Conservation (phyloP, 2,113 vertebrate species). For the Amblyornis subalaris region DNA sequence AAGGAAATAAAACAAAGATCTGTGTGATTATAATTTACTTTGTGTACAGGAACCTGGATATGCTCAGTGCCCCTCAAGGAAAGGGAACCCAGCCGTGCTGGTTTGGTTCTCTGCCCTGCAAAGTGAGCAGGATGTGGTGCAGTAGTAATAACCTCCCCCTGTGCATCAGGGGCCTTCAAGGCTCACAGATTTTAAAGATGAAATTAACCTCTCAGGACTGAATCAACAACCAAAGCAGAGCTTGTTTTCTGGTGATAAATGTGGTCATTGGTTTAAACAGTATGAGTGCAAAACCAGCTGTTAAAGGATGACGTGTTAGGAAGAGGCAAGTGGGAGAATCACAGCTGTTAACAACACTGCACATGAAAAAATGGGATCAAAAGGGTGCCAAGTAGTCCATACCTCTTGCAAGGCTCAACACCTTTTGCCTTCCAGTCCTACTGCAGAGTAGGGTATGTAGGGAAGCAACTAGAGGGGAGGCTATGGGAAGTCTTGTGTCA, state of each 20-base stretch:
- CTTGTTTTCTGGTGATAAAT: neutral
- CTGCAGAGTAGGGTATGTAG: neutral
- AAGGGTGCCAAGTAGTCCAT: neutral
- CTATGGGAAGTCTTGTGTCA: neutral
- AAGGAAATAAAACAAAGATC: neutral
- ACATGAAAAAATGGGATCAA: neutral
- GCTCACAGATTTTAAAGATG: neutral
- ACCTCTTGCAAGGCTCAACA: neutral
- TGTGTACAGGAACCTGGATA: neutral
- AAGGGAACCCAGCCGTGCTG: neutral
- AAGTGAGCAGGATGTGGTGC: neutral
- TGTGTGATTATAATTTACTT: neutral
- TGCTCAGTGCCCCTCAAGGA: accelerated
- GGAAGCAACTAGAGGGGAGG: neutral
- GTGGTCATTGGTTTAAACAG: neutral
- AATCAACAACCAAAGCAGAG: neutral
- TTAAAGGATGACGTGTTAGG: neutral
- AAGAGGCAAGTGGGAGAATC: neutral
- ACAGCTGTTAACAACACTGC: neutral
- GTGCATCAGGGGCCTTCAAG: neutral
- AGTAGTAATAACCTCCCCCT: neutral
- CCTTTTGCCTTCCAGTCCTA: neutral
- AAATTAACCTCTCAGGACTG: neutral
- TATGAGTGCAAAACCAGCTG: neutral
- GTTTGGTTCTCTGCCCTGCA: neutral